These are phyloP conservation scores for Daktulosphaira vitifoliae DNA, from an alignment of 1,140 invertebrate species.

Conservation along the genomic window DNA sequence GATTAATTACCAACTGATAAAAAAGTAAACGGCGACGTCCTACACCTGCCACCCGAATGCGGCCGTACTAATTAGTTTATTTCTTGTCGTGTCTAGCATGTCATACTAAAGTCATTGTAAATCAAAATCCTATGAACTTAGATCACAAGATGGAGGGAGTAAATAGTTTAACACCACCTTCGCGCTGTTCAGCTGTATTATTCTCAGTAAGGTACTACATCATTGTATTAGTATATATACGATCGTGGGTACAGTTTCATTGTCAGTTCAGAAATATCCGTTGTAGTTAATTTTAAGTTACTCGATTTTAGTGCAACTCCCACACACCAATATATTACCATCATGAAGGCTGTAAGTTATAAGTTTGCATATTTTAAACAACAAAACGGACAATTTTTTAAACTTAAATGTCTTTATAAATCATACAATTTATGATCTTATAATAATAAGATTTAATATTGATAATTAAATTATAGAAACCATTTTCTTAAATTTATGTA, in stretches of 20 bases:
- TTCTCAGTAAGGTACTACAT: neutral
- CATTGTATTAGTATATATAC: slow-evolving; percentile 9
- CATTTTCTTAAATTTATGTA: too few species aligned
- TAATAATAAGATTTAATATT: too few species aligned
- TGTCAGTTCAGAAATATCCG: slow-evolving; percentile 24
- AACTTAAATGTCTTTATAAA: too few species aligned
- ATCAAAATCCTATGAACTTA: slow-evolving; percentile 14
- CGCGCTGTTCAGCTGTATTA: neutral
- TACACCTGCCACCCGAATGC: slow-evolving; percentile 7
- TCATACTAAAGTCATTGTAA: slow-evolving; percentile 10
- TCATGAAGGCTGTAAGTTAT: slow-evolving; percentile 17
- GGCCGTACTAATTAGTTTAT: slow-evolving; percentile 7
- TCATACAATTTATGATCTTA: too few species aligned
- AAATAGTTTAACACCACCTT: slow-evolving; percentile 10
- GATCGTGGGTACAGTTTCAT: slow-evolving; percentile 2
- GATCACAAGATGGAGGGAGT: neutral
- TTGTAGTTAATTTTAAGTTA: neutral
- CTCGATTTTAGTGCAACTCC: too few species aligned
- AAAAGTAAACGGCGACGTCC: neutral
- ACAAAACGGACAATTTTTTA: too few species aligned
- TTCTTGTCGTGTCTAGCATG: neutral
- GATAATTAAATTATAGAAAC: too few species aligned
- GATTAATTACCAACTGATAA: slow-evolving; percentile 3
- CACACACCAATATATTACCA: neutral
- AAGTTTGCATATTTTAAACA: too few species aligned